Percentiles rank a stretch among this genome's conserved stretches.
Evolutionary conservation across 2,888 invertebrate species (phyloP).

Genomic region (Spisula solida): DNA sequence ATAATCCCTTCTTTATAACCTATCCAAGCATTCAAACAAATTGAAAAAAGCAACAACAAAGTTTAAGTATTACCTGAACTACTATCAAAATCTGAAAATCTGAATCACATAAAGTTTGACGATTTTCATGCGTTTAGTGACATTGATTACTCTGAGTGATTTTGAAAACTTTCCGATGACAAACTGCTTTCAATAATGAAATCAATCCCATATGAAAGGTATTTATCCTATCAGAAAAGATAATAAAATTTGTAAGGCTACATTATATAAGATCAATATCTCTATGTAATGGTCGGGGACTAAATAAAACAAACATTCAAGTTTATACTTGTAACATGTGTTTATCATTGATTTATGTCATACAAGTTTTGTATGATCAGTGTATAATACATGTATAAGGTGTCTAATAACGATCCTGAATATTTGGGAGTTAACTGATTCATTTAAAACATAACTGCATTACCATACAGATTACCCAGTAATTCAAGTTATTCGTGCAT

Average conservation of each 20-base stretch:
- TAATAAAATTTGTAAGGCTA: background rate
- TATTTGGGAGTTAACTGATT: background rate
- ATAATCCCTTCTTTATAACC: background rate
- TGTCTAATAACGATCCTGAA: background rate
- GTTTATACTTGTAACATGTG: constrained; percentile 45
- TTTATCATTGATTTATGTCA: constrained; percentile 31
- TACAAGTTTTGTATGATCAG: background rate
- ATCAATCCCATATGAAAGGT: background rate
- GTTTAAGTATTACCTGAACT: background rate
- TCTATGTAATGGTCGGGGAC: background rate
- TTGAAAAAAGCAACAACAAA: background rate
- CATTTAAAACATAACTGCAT: background rate
- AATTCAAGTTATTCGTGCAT: background rate
- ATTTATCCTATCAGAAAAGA: constrained; percentile 17
- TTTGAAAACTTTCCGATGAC: background rate
- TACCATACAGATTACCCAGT: background rate
- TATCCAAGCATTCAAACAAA: background rate
- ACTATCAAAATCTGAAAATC: constrained; percentile 10
- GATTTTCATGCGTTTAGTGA: constrained; percentile 16
- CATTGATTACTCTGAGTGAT: constrained; percentile 8
- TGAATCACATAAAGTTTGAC: background rate
- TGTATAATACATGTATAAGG: background rate
- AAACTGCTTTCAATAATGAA: background rate
- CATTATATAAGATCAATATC: background rate
- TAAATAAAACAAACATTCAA: constrained; percentile 37